Evolutionary conservation across 2,113 vertebrate genomes (phyloP).

Genomic region (Coryphaenoides rupestris): DNA sequence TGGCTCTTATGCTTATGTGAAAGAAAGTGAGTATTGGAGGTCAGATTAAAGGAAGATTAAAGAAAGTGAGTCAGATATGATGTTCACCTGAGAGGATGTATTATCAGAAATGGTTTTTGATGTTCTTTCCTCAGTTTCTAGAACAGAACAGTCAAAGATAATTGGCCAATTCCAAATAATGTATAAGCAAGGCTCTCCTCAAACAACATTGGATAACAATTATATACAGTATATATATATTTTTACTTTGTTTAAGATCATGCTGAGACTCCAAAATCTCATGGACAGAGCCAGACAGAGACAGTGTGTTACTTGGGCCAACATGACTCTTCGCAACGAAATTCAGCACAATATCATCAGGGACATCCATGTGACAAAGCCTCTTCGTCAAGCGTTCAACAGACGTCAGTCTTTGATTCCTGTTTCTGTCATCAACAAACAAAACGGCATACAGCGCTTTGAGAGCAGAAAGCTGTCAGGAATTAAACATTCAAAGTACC

Average conservation of each 20-base stretch:
- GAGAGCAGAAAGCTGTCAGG: not conserved
- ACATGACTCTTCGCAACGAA: conserved; percentile 56
- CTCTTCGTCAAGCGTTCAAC: conserved; percentile 62
- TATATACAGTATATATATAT: not conserved
- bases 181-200: too few species aligned
- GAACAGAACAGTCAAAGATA: conserved; percentile 14
- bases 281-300: conserved; percentile 37
- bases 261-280: conserved; percentile 39
- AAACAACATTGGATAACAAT: too few species aligned
- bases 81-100: conserved; percentile 27
- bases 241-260: conserved; percentile 55
- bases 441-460: not conserved
- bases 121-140: conserved; percentile 17
- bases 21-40: too few species aligned
- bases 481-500: too few species aligned
- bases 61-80: conserved; percentile 17
- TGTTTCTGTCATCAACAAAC: conserved; percentile 48
- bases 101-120: conserved; percentile 30
- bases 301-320: conserved; percentile 44
- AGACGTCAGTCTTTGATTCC: conserved; percentile 49
- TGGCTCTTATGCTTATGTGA: too few species aligned
- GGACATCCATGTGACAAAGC: conserved; percentile 58
- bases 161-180: not conserved
- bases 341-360: conserved; percentile 72
- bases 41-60: too few species aligned